Evolutionary conservation across 2,888 invertebrate genomes (phyloP).

Genomic region (Volucella inanis): DNA sequence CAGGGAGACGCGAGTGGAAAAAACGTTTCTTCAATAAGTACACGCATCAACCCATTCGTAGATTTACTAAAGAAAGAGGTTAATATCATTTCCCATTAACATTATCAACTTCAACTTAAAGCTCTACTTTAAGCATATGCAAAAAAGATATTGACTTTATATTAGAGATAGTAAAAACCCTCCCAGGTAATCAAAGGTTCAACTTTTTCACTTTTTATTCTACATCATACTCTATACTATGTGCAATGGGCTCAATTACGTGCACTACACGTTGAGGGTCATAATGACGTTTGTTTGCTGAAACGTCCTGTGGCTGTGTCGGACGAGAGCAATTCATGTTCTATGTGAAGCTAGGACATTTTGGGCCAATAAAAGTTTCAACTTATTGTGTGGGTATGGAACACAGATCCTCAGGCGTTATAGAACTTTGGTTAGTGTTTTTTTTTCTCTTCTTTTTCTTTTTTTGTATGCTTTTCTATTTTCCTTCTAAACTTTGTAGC

Average conservation of each 20-base stretch:
- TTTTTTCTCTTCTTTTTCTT: slow-evolving; percentile 9
- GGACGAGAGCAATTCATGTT: slow-evolving; percentile 55
- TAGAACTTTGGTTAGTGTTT: slow-evolving; percentile 39
- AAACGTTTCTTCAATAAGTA: slow-evolving; percentile 40
- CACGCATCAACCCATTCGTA: not conserved
- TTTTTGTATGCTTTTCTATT: not conserved
- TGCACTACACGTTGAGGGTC: slow-evolving; percentile 31
- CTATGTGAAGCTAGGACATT: slow-evolving; percentile 46
- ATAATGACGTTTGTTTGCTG: slow-evolving; percentile 47
- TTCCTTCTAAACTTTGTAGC: slow-evolving; percentile 6
- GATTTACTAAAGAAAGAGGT: not conserved
- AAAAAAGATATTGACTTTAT: slow-evolving; percentile 43
- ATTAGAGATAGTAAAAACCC: slow-evolving; percentile 50
- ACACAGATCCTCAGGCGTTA: slow-evolving; percentile 40
- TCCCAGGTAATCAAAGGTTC: slow-evolving; percentile 38
- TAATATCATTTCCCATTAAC: slow-evolving; percentile 41
- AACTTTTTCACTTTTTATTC: slow-evolving; percentile 18
- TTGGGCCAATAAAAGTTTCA: slow-evolving; percentile 54
- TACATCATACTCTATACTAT: slow-evolving; percentile 1
- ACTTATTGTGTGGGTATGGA: slow-evolving; percentile 13
- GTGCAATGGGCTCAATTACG: slow-evolving; percentile 45
- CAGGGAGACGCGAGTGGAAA: slow-evolving; percentile 4
- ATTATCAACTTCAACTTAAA: no score
- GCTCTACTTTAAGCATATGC: slow-evolving; percentile 29
- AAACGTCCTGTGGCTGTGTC: slow-evolving; percentile 21